Percentiles rank a stretch among this genome's conserved stretches.
Evolutionary conservation across 2,797 vertebrate genomes (phyloP).

Genomic region (Neomorphus geoffroyi): DNA sequence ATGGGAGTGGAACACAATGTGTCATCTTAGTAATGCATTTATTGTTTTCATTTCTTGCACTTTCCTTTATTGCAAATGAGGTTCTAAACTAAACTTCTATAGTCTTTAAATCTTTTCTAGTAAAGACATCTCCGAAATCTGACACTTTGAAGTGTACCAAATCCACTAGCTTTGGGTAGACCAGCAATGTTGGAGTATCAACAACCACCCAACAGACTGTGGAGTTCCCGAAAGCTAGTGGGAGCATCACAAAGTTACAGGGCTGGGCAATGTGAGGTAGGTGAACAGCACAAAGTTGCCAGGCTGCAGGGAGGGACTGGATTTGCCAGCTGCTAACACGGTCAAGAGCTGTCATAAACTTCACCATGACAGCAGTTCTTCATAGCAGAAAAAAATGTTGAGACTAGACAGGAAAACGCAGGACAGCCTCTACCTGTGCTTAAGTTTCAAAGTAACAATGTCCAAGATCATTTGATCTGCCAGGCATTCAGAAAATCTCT

Average conservation of each 20-base stretch:
- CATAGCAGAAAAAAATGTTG: neutral
- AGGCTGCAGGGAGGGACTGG: neutral
- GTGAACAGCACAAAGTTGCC: neutral
- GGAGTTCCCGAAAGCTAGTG: neutral
- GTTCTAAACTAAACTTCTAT: neutral
- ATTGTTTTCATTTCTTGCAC: neutral
- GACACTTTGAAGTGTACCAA: neutral
- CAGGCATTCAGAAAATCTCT: slow-evolving; percentile 73
- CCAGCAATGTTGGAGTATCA: neutral
- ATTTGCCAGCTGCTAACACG: neutral
- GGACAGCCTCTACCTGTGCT: neutral
- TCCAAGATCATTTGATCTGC: slow-evolving; percentile 19
- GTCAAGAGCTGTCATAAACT: neutral
- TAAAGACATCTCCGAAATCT: neutral
- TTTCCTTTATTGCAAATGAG: neutral
- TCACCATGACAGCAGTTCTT: neutral
- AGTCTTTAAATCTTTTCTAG: neutral
- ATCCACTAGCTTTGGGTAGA: neutral
- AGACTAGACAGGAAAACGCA: slow-evolving; percentile 23
- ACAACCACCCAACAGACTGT: neutral
- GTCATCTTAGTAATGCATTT: neutral
- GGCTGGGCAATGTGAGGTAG: neutral
- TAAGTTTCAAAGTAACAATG: slow-evolving; percentile 1
- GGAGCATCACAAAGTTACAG: neutral
- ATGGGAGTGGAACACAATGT: neutral